Evolutionary conservation across 2,797 vertebrate species (phyloP).

Genomic region (Meriones psammophilus): DNA sequence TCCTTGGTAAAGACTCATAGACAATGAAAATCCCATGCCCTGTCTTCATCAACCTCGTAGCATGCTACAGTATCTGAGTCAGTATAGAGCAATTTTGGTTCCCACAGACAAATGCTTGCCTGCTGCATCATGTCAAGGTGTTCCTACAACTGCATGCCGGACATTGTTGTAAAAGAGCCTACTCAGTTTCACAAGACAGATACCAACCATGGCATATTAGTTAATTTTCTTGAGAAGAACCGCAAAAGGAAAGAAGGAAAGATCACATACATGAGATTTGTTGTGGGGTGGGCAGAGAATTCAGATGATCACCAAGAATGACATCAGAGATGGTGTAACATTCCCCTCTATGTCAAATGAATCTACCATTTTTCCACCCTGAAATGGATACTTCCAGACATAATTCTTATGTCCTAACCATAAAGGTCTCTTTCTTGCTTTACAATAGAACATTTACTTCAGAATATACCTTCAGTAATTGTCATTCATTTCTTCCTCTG

Average conservation of each 20-base stretch:
- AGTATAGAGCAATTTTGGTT: neutral
- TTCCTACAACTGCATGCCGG: neutral
- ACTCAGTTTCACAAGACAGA: neutral
- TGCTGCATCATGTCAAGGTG: neutral
- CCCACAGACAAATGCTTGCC: neutral
- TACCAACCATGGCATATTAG: neutral
- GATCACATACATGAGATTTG: neutral
- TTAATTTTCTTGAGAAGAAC: neutral
- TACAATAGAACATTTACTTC: neutral
- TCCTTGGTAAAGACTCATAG: neutral
- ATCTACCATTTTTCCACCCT: neutral
- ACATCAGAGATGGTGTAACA: neutral
- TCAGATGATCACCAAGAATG: neutral
- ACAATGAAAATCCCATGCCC: neutral
- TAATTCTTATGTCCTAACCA: neutral
- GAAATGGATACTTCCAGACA: rapidly evolving
- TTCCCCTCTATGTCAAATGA: neutral
- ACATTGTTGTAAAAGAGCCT: neutral
- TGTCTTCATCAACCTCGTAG: neutral
- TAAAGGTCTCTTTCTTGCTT: neutral
- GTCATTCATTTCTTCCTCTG: neutral
- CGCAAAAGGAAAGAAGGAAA: too few relatives aligned
- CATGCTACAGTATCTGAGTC: too few relatives aligned
- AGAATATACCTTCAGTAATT: neutral
- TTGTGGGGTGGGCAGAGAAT: neutral